Evolutionary conservation across 2,797 vertebrate species (phyloP), one percentile per base, ranked within the genome.

Genomic region (Tadarida brasiliensis): DNA sequence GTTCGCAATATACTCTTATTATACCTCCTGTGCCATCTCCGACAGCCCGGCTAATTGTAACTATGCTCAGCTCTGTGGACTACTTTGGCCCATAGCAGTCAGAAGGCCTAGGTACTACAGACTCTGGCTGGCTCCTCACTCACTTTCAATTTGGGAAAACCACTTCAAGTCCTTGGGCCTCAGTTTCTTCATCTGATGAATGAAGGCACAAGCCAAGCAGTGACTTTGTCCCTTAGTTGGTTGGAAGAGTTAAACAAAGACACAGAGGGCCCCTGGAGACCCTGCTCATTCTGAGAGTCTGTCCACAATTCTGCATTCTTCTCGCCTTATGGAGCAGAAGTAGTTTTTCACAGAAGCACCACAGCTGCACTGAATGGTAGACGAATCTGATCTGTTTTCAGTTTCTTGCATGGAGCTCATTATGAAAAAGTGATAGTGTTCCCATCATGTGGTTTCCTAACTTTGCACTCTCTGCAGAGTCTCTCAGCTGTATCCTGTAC

Each of bases 361-460:
- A 89, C 94, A 14, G 4, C 95, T 82, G 95, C 39, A 92, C 87
- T 77, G 95, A 92, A 96, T 89, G 57, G 68, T 61, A 91, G 94
- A 92, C 96, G 97, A 95, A 87, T 87, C 74, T 19, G 92, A 88
- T 85, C 92, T 97, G 97, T 97, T 71, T 92, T 26, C 3, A 67
- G 73, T 96, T 94, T 95, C 93, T 97, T 93, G 78, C 94, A 91
- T 76, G 33, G 57, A 95, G 96, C 92, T 97, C 95, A 93, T 97
- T 94, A 97, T 89, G 97, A 98, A 97, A 84, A 97, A 97, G 96
- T 77, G 97, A 97, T 95, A 83, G 95, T 5, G 44, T 86, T 97
- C 94, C 96, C 94, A 51, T 91, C 96, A 30, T 71, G 68, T 39
- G 3, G 83, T 87, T 61, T 97, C 97, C 91, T 97, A 92, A 97